Conservation (phyloP, 1,140 invertebrate genomes). For the Phocides pigmalion region DNA sequence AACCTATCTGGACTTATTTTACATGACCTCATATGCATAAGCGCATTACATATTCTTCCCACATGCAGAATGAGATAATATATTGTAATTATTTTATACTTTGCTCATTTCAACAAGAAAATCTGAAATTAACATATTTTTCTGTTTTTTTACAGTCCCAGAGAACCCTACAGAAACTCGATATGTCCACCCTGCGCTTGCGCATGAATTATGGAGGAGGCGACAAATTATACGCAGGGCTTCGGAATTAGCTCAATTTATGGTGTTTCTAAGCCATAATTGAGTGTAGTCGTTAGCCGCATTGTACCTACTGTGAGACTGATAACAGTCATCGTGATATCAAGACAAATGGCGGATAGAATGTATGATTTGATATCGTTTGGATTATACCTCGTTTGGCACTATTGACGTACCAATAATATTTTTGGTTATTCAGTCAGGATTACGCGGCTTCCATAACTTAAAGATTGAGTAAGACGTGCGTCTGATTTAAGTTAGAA, state of each 20-base stretch:
- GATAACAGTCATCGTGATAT: slow-evolving; percentile 7
- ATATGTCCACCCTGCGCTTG: slow-evolving; percentile 25
- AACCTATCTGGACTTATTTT: no score
- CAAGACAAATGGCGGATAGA: neutral
- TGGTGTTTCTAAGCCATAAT: slow-evolving; percentile 24
- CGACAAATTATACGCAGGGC: slow-evolving; percentile 36
- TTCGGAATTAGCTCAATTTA: slow-evolving; percentile 30
- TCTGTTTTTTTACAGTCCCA: neutral
- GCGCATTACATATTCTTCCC: no score
- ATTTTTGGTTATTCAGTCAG: no score
- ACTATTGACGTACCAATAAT: no score
- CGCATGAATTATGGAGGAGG: slow-evolving; percentile 38
- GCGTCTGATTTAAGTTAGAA: no score
- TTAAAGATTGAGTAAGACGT: no score
- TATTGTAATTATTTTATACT: no score
- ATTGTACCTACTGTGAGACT: neutral
- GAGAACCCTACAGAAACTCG: slow-evolving; percentile 12
- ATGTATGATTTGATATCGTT: no score
- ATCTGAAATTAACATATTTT: neutral
- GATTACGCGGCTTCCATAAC: no score
- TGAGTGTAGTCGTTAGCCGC: slow-evolving; percentile 3
- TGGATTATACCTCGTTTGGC: no score
- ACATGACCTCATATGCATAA: no score
- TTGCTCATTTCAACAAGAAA: neutral
- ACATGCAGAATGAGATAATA: no score